A percentile compares a stretch with the other conserved stretches of the same genome.
Evolutionary conservation across 2,113 vertebrate species (phyloP).

Genomic region (Craseonycteris thonglongyai): DNA sequence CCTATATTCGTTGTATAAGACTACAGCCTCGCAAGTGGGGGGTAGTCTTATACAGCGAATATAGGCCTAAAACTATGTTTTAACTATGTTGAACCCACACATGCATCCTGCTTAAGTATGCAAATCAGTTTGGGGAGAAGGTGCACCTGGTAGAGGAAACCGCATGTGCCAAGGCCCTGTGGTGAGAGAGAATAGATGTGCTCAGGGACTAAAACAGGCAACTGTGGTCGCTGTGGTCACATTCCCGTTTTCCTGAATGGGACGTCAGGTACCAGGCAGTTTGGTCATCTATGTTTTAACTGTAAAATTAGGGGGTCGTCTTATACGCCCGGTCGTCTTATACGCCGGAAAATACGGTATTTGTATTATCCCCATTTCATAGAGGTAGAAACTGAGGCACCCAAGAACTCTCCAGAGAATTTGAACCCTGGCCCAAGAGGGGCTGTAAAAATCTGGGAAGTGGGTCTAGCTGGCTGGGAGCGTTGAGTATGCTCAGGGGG

Average conservation of each 20-base stretch:
- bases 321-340: no score
- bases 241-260: background rate
- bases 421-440: background rate
- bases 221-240: background rate
- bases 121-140: background rate
- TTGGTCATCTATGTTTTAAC: background rate
- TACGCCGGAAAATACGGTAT: no score
- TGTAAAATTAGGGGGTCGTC: no score
- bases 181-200: background rate
- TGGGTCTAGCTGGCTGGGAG: rapidly evolving
- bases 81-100: rapidly evolving
- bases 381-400: background rate
- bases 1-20: no score
- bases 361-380: background rate
- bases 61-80: no score
- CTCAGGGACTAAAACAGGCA: background rate
- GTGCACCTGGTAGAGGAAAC: background rate
- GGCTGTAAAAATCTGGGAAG: background rate
- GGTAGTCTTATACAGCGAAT: no score
- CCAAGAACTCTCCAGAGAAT: background rate
- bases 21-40: no score
- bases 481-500: background rate
- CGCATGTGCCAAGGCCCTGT: constrained; percentile 1
- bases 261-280: background rate
- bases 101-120: background rate